Percentiles rank a stretch among this genome's conserved stretches.
phyloP scores from a whole-genome alignment of 2,113 vertebrate species.

The Caranx melampygus region DNA sequence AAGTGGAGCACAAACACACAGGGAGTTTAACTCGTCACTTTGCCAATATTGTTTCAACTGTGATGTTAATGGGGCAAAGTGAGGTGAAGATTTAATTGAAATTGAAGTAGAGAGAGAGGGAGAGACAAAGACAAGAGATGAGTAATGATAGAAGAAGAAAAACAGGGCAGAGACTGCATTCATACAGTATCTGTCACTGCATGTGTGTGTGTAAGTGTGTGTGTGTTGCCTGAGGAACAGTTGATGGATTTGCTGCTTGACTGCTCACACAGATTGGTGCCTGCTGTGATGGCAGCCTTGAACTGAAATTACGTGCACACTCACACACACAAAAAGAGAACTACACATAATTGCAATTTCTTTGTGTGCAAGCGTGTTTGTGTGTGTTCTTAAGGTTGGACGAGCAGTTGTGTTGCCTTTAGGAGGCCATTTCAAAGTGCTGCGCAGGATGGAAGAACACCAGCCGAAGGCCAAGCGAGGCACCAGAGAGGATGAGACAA shows the following conservation, averaged over 20 bases:
- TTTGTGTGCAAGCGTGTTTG: slow-evolving; percentile 32
- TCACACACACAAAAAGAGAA: slow-evolving; percentile 43
- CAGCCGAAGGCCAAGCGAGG: slow-evolving; percentile 29
- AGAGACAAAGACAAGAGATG: slow-evolving; percentile 59
- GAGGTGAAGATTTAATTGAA: slow-evolving; percentile 68
- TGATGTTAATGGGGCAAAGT: slow-evolving; percentile 61
- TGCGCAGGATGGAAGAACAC: slow-evolving; percentile 66
- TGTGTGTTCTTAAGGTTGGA: slow-evolving; percentile 57
- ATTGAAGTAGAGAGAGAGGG: slow-evolving; percentile 44
- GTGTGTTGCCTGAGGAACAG: slow-evolving; percentile 73
- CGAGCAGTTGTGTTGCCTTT: slow-evolving; percentile 57
- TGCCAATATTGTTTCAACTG: slow-evolving; percentile 39
- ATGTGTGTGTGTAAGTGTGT: slow-evolving; percentile 37
- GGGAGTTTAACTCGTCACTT: slow-evolving; percentile 24
- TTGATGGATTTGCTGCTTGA: slow-evolving; percentile 82
- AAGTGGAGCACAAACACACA: background rate
- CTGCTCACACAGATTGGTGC: slow-evolving; percentile 81
- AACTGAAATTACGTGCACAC: slow-evolving; percentile 71
- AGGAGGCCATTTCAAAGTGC: slow-evolving; percentile 68
- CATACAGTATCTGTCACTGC: slow-evolving; percentile 55
- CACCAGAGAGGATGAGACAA: slow-evolving; percentile 47
- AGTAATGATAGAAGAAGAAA: slow-evolving; percentile 66
- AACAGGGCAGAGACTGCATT: slow-evolving; percentile 48
- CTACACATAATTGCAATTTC: slow-evolving; percentile 66
- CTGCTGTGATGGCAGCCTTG: slow-evolving; percentile 80